phyloP scores from a whole-genome alignment of 2,113 vertebrate species.

The Sorex araneus region DNA sequence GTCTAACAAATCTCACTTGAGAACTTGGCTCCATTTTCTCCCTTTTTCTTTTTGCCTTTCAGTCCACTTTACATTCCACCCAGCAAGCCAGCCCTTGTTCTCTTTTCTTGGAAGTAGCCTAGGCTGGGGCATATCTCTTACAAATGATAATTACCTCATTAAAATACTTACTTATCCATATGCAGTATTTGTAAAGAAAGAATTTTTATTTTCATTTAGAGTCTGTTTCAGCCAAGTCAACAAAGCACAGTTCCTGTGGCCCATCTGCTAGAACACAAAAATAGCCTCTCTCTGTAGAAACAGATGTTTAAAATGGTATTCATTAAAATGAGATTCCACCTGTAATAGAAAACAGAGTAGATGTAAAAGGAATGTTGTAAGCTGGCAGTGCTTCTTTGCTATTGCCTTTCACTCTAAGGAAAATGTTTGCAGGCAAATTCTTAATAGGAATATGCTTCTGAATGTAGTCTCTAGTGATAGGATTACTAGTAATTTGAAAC shows the following conservation, averaged over 20 bases:
- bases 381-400: conserved; percentile 21
- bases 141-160: conserved; percentile 59
- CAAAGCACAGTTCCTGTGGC: conserved; percentile 72
- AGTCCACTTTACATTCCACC: conserved; percentile 24
- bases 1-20: conserved; percentile 61
- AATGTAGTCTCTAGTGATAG: conserved; percentile 48
- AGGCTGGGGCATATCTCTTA: conserved; percentile 32
- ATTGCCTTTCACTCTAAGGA: conserved; percentile 53
- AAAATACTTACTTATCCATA: conserved; percentile 60
- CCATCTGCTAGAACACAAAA: conserved; percentile 73
- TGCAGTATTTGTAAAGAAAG: conserved; percentile 62
- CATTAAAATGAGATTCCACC: conserved; percentile 83
- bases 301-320: conserved; percentile 82
- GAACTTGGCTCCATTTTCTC: conserved; percentile 51
- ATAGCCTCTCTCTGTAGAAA: conserved; percentile 74
- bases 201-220: conserved; percentile 66
- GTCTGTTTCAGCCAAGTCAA: conserved; percentile 74
- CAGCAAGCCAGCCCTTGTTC: not conserved
- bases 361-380: conserved; percentile 67
- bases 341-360: conserved; percentile 82
- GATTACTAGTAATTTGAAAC: conserved; percentile 41
- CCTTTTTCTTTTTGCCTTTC: conserved; percentile 53
- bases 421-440: conserved; percentile 60
- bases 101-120: conserved; percentile 51
- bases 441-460: conserved; percentile 65